Evolutionary conservation across 2,113 vertebrate species (phyloP).

Genomic region (Labrus mixtus): DNA sequence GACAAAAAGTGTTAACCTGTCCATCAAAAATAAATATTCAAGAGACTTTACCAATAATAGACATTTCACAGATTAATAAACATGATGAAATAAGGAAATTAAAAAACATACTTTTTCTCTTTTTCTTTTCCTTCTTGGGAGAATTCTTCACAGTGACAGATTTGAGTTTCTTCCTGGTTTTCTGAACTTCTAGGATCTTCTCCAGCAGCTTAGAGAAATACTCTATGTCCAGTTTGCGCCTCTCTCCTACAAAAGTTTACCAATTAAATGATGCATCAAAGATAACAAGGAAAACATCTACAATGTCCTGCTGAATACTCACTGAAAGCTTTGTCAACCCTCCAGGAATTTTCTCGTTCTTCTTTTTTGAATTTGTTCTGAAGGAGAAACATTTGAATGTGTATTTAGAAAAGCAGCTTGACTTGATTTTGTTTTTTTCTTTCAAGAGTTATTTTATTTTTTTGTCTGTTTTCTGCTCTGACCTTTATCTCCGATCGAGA

Average conservation of each 20-base stretch:
- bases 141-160: constrained; percentile 49
- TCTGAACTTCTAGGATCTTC: constrained; percentile 89
- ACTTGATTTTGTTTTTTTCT: neutral
- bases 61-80: neutral
- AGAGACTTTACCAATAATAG: too few species aligned
- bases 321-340: constrained; percentile 98
- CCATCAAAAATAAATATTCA: too few species aligned
- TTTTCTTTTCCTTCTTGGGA: constrained; percentile 42
- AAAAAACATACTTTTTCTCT: constrained; percentile 46
- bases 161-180: constrained; percentile 85
- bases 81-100: neutral
- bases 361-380: constrained; percentile 99
- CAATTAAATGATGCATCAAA: neutral
- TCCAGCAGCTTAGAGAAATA: constrained; percentile 93
- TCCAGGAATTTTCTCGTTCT: constrained; percentile 92
- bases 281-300: too few species aligned
- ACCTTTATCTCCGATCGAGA: constrained; percentile 96
- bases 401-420: neutral
- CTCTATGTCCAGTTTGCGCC: constrained; percentile 91
- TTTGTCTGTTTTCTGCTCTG: constrained; percentile 13
- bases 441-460: neutral
- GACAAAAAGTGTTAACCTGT: too few species aligned
- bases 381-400: constrained; percentile 7
- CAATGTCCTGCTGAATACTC: constrained; percentile 64
- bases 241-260: constrained; percentile 85